Conservation (phyloP, 2,113 vertebrate species). For the Microcebus jonahi region DNA sequence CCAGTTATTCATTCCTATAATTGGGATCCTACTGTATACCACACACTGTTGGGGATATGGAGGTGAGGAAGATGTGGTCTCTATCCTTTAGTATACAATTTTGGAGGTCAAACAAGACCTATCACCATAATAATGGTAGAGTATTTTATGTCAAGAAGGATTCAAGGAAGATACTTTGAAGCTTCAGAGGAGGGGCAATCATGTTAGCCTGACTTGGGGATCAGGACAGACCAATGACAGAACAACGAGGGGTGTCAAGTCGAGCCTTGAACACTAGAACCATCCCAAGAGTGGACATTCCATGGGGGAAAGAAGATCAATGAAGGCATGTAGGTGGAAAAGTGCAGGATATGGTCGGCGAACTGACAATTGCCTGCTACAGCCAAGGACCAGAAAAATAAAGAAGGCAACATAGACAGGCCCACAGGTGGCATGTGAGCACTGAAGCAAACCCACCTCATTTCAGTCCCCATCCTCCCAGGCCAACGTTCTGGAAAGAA, state of each 20-base stretch:
- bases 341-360: accelerated
- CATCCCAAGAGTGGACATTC: background rate
- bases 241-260: background rate
- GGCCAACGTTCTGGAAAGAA: background rate
- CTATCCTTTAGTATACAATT: background rate
- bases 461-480: background rate
- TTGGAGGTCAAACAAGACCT: background rate
- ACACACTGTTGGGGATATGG: background rate
- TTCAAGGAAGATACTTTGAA: background rate
- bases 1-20: background rate
- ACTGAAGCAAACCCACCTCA: background rate
- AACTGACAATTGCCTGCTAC: background rate
- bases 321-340: background rate
- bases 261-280: background rate
- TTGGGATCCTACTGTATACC: background rate
- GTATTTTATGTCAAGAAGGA: background rate
- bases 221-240: background rate
- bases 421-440: too few species aligned
- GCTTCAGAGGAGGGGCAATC: background rate
- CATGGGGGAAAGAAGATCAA: background rate
- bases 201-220: background rate
- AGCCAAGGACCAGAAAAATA: background rate
- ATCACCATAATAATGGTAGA: background rate
- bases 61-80: background rate
- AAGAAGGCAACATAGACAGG: background rate